These are phyloP conservation scores for Pachyrhynchus sulphureomaculatus DNA, from an alignment of 1,140 invertebrate species.

Conservation along the genomic window DNA sequence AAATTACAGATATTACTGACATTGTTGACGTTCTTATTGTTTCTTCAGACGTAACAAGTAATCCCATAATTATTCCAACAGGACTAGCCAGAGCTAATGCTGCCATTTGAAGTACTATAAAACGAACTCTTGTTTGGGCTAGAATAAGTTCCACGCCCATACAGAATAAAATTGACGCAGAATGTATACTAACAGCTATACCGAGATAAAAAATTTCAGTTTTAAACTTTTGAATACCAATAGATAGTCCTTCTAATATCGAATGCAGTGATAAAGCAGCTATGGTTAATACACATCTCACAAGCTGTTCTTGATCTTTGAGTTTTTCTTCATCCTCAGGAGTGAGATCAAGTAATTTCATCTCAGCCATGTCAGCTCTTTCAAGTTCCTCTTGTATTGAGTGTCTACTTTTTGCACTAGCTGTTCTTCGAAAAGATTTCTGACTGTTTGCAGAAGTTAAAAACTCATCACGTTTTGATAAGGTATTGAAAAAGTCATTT, in stretches of 20 bases:
- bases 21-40: conserved; percentile 43
- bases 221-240: conserved; percentile 68
- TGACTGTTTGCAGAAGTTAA: background rate
- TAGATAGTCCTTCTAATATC: conserved; percentile 78
- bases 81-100: conserved; percentile 71
- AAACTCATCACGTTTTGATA: background rate
- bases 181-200: conserved; percentile 72
- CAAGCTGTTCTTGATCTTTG: conserved; percentile 48
- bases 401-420: conserved; percentile 12
- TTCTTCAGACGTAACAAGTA: conserved; percentile 44
- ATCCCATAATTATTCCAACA: conserved; percentile 65
- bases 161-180: conserved; percentile 72
- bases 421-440: background rate
- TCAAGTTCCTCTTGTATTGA: conserved; percentile 22
- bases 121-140: conserved; percentile 59
- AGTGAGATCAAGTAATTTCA: conserved; percentile 1
- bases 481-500: background rate
- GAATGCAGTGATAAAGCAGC: conserved; percentile 77
- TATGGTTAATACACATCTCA: conserved; percentile 67
- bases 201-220: conserved; percentile 69
- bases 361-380: conserved; percentile 7
- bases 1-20: conserved; percentile 41
- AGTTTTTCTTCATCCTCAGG: conserved; percentile 18
- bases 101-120: conserved; percentile 61
- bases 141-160: conserved; percentile 69